These are phyloP conservation scores for Stenodera caucasica DNA, from an alignment of 2,888 invertebrate species.

Conservation along the genomic window DNA sequence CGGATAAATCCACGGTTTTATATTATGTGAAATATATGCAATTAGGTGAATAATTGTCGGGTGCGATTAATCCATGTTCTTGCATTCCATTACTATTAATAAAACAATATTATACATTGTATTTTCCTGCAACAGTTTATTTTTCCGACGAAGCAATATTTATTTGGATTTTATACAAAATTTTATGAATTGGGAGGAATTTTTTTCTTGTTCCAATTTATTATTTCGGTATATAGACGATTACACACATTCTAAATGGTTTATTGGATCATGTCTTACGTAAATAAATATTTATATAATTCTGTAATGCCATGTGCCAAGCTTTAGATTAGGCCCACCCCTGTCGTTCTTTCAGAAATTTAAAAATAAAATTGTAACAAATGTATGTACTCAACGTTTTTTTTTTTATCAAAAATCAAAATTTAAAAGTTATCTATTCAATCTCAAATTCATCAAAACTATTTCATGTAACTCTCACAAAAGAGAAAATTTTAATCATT, in stretches of 20 bases:
- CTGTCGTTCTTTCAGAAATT: neutral
- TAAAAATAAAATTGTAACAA: neutral
- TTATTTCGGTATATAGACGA: neutral
- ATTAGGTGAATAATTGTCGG: too few species aligned
- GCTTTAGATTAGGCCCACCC: neutral
- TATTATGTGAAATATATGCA: too few species aligned
- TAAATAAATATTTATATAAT: slow-evolving; percentile 6
- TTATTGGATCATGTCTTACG: neutral
- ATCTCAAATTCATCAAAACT: too few species aligned
- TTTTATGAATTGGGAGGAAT: neutral
- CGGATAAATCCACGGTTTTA: too few species aligned
- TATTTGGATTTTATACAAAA: neutral
- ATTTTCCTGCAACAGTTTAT: neutral
- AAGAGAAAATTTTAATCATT: neutral
- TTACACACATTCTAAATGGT: neutral
- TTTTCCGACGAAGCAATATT: neutral
- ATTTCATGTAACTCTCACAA: neutral
- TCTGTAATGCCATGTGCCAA: neutral
- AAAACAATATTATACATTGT: neutral
- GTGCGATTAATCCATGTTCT: too few species aligned
- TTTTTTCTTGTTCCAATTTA: neutral
- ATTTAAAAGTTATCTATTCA: too few species aligned
- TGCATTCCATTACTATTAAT: too few species aligned
- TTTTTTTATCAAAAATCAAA: neutral
- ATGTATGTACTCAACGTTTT: neutral